Evolutionary conservation across 37 sponge, comb jelly and placozoan genomes (phyloP).

Genomic region (Aplysina aerophoba): DNA sequence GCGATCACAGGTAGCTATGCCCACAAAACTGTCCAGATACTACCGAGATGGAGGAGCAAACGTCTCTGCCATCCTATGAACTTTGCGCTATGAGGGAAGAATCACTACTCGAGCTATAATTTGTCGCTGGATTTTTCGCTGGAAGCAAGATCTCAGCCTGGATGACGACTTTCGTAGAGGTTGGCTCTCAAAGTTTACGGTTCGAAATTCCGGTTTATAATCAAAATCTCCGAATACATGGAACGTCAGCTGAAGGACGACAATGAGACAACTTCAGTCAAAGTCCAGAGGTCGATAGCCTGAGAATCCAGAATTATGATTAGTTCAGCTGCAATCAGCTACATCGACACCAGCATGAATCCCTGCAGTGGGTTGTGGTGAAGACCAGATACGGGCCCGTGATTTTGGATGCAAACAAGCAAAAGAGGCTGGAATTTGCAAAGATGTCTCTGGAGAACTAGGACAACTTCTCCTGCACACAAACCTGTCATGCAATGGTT

Average conservation of each 20-base stretch:
- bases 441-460: not conserved
- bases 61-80: too few relatives aligned
- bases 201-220: too few relatives aligned
- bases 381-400: not conserved
- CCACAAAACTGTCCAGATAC: too few relatives aligned
- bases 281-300: not conserved
- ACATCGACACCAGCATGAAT: not conserved
- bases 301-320: not conserved
- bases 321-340: conserved; percentile 6
- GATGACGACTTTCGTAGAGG: not conserved
- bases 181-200: not conserved
- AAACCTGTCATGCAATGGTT: too few relatives aligned
- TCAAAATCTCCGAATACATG: too few relatives aligned
- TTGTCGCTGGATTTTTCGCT: too few relatives aligned
- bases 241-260: not conserved
- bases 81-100: too few relatives aligned
- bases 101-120: too few relatives aligned
- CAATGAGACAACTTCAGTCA: not conserved
- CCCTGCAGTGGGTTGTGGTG: conserved; percentile 2
- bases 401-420: not conserved
- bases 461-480: too few relatives aligned
- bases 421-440: conserved; percentile 3
- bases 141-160: not conserved
- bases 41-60: too few relatives aligned
- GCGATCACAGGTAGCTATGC: too few relatives aligned